Evolutionary conservation across 1,140 invertebrate species (phyloP), one percentile per base, ranked within the genome.

Genomic region (Papilio glaucus): DNA sequence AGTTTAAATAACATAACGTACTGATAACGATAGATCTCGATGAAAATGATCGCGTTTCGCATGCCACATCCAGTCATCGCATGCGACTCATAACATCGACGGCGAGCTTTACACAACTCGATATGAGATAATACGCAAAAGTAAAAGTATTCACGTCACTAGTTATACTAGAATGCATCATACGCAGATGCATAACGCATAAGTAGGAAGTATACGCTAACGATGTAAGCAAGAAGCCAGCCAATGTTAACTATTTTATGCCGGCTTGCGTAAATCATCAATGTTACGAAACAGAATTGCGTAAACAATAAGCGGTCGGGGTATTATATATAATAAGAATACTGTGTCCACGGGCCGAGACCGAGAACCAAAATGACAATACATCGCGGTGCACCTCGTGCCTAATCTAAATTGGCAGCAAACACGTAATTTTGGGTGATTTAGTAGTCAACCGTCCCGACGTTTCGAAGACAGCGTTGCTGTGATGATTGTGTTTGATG

Each of bases 301-400:
- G 75, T 75, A 83, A 87, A 85, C 72, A 78, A 80, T 80, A 77
- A 75, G 77, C 65, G 75, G 78, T 73, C 75, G 38, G 70, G 72
- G 61, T 76, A 76, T 72, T 62, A 37, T 33, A 62, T 49, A 69
- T 69, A 69, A 69, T 69, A 79, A 84, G 84, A 85, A 85, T 82
- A 74, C 80, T 78, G 89, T 84, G 77, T 77, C 84, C 84, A 87
- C 74, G 77, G 78, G 76, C 76, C 80, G 81, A 83, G 82, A 88
- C 84, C 86, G 87, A 90, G 88, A n/a, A 86, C 79, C 88, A 80
- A 84, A 76, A 78, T 83, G 81, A 91, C 85, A 86, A 89, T 83
- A 79, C 77, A 72, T 77, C 72, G 45, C 81, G 83, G 80, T 79
- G 75, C 76, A 62, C 74, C 79, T 84, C 79, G 79, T 85, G 80